Base-by-base conservation (phyloP, 2,888 invertebrate genomes). In the Drosophila infuscata region DNA sequence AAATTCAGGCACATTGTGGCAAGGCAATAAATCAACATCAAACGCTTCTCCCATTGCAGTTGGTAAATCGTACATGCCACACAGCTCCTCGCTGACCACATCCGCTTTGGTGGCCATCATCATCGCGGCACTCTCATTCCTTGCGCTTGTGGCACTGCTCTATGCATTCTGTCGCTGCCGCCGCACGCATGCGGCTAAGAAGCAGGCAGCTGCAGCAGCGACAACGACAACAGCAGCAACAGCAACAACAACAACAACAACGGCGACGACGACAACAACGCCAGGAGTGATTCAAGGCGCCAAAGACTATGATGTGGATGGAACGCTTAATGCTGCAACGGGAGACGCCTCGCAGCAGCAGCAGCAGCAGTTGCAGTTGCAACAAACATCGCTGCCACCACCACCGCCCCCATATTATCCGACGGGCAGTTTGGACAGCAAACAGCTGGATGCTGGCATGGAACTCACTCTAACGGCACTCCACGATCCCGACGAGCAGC, bases 401-500 rank as follows among this genome's bases (percentile, higher is more conserved):
- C 91, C 92, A 12, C 91, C 91, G 4, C 91, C 91, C 17, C 89
- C 92, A 6, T 92, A 91, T 72, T 90, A 91, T 63, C 91, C 89
- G 5, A 85, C 86, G 3, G 89, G 90, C 64, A 90, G 90, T 56
- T 77, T 91, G 71, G 91, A 92, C 69, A 91, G 90, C 79, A 92
- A 92, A 70, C 87, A 91, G 68, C 70, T 86, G 57, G 90, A 90
- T 38, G 86, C 87, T 6, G 84, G 84, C 68, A 90, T 91, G 91
- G 91, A 91, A 56, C 79, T 92, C 71, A 90, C 91, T 78, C 81
- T 91, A 30, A 89, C 92, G 17, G 89, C 89, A 43, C 76, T 89
- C 43, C 91, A 91, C 73, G 87, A 85, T 80, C 90, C 88, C 53
- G 92, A 92, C 57, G 91, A 92, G 72, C 90, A 87, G 80, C 59